These are phyloP conservation scores for Anas bernieri DNA, from an alignment of 2,797 vertebrate genomes.

Conservation along the genomic window DNA sequence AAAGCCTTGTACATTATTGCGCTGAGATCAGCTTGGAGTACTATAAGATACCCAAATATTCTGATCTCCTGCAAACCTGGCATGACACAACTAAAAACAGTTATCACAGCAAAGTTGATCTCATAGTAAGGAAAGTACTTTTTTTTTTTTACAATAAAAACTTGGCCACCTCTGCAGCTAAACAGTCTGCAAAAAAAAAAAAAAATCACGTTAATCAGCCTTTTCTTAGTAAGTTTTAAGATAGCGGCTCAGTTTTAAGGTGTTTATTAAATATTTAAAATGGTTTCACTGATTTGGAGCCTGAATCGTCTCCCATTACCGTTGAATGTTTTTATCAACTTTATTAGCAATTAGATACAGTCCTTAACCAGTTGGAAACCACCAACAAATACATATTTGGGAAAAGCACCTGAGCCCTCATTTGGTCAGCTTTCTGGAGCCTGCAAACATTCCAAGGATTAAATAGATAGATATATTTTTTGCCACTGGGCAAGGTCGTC, in stretches of 20 bases:
- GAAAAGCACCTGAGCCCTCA: background rate
- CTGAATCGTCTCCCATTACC: slow-evolving; percentile 16
- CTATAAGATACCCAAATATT: background rate
- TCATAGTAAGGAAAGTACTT: background rate
- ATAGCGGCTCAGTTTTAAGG: background rate
- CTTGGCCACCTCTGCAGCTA: background rate
- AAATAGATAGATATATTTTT: background rate
- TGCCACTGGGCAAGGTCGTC: background rate
- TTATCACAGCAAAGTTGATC: background rate
- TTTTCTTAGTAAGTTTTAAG: background rate
- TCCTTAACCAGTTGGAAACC: slow-evolving; percentile 41
- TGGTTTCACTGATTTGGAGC: slow-evolving; percentile 11
- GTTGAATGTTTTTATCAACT: background rate
- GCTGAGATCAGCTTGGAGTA: background rate
- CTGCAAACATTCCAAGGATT: background rate
- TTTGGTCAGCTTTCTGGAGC: background rate
- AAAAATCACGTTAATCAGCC: background rate
- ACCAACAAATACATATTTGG: background rate
- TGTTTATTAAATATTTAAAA: slow-evolving; percentile 60
- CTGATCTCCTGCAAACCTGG: background rate
- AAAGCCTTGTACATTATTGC: background rate
- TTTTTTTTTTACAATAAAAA: background rate
- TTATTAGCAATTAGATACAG: slow-evolving; percentile 46
- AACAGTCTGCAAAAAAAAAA: background rate
- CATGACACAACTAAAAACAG: background rate